phyloP scores from a whole-genome alignment of 2,888 invertebrate species.

The Bombyx huttoni region DNA sequence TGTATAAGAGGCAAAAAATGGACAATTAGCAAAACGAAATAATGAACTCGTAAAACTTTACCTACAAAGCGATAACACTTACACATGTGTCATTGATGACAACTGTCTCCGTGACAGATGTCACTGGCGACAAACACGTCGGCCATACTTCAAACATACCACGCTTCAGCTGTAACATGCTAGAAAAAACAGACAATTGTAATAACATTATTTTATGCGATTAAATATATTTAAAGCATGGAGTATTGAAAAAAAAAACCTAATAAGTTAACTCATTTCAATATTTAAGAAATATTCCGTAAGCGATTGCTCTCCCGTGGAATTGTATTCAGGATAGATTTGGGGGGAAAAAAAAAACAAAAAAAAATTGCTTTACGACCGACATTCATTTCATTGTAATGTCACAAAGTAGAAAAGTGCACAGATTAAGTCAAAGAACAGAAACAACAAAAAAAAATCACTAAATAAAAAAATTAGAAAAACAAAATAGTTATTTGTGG shows the following conservation, averaged over 20 bases:
- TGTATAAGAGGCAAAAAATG: conserved; percentile 29
- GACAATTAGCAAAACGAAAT: conserved; percentile 2
- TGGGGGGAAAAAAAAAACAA: not conserved
- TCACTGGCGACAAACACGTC: not conserved
- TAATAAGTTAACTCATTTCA: not conserved
- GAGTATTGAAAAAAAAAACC: not conserved
- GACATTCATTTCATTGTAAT: not conserved
- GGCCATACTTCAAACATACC: not conserved
- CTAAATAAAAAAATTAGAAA: conserved; percentile 2
- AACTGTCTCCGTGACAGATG: not conserved
- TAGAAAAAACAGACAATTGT: too few species aligned
- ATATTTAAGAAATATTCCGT: not conserved
- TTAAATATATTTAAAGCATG: not conserved
- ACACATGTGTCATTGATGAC: not conserved
- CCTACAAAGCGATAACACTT: conserved; percentile 1
- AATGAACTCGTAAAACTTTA: conserved; percentile 14
- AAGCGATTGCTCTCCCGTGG: too few species aligned
- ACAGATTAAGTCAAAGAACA: not conserved
- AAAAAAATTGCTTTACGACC: not conserved
- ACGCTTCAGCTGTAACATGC: not conserved
- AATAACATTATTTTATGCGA: not conserved
- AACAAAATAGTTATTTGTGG: conserved; percentile 13
- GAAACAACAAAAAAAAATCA: not conserved
- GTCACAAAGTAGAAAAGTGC: not conserved
- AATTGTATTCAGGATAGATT: too few species aligned